Evolutionary conservation across 2,797 vertebrate species (phyloP).

Genomic region (Iguana delicatissima): DNA sequence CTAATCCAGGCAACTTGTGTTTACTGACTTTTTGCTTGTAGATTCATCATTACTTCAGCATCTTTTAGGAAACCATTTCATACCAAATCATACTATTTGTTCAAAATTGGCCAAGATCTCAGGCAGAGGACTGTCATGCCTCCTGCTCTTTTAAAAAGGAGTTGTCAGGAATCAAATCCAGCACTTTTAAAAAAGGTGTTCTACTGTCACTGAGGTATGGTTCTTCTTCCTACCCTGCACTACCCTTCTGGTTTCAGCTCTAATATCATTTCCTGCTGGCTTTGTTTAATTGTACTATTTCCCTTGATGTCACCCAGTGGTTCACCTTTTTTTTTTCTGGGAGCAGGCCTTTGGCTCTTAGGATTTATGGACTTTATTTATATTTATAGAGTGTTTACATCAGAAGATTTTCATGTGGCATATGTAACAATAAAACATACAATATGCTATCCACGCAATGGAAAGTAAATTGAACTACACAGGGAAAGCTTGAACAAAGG

Average conservation of each 20-base stretch:
- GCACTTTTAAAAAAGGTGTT: no score
- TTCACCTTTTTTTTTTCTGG: neutral
- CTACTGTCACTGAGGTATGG: neutral
- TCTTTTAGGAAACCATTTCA: neutral
- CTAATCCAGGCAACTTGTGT: neutral
- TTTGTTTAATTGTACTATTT: neutral
- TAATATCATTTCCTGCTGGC: neutral
- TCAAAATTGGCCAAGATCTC: neutral
- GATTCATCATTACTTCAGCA: neutral
- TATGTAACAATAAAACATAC: no score
- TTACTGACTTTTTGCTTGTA: neutral
- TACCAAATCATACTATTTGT: neutral
- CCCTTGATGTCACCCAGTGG: neutral
- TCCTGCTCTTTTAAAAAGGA: neutral
- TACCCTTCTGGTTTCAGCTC: neutral
- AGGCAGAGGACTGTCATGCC: neutral
- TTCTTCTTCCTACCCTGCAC: neutral
- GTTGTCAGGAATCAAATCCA: neutral
- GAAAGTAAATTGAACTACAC: no score
- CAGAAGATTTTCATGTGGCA: no score
- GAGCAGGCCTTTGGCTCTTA: no score
- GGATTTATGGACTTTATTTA: neutral
- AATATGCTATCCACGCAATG: no score
- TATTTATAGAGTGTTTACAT: no score
- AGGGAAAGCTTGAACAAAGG: no score